Percentiles rank a stretch among this genome's conserved stretches.
Conservation (phyloP, 2,113 vertebrate species). For the Kryptolebias marmoratus region DNA sequence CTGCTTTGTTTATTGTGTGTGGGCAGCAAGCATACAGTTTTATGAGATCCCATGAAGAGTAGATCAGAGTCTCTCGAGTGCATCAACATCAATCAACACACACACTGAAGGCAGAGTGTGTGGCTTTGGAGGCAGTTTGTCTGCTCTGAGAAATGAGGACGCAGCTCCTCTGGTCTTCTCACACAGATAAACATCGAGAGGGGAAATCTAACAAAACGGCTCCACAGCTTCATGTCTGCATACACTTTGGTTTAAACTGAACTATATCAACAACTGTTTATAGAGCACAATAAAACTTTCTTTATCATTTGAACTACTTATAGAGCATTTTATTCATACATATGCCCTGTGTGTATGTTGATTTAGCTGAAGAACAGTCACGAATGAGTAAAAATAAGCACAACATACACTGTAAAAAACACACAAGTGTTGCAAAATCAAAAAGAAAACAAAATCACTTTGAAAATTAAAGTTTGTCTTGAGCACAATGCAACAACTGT, state of each 20-base stretch:
- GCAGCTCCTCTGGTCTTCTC: constrained; percentile 24
- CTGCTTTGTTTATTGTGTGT: constrained; percentile 36
- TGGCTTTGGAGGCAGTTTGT: constrained; percentile 33
- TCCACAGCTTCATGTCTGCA: neutral
- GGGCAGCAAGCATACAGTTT: constrained; percentile 38
- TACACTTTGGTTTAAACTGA: neutral
- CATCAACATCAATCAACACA: constrained; percentile 52
- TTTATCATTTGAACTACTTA: neutral
- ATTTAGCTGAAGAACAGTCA: neutral
- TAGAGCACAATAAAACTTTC: neutral
- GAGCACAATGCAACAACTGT: neutral
- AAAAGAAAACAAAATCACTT: neutral
- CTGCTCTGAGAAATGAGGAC: constrained; percentile 33
- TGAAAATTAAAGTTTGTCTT: neutral
- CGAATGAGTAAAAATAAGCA: too few relatives aligned
- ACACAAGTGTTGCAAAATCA: too few relatives aligned
- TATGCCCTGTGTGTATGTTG: neutral
- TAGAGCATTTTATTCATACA: neutral
- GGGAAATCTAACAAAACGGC: neutral
- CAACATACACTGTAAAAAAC: too few relatives aligned
- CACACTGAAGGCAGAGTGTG: neutral
- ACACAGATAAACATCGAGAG: constrained; percentile 20
- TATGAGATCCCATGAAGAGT: constrained; percentile 47
- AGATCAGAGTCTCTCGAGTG: constrained; percentile 56
- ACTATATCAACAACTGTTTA: too few relatives aligned